Base-by-base conservation (phyloP, 2,888 invertebrate genomes). In the Podotricha telesiphe region DNA sequence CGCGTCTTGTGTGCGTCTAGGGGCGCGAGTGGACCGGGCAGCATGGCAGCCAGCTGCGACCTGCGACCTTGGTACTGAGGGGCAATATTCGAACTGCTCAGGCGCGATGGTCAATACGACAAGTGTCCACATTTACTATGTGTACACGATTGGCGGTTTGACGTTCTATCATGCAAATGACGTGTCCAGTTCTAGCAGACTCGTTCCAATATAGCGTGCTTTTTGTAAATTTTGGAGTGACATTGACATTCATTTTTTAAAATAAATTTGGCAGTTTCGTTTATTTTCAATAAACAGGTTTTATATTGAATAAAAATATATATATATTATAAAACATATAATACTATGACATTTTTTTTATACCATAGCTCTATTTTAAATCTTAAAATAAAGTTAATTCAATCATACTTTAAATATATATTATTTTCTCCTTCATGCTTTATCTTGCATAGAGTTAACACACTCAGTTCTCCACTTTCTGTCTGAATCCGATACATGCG, bases 1-100 rank as follows among this genome's bases (percentile, higher is more conserved):
- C 92, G 91, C 78, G 85, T 86, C 79, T 84, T 87, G 82, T 79
- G 83, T 75, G 86, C 82, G 79, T 90, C 88, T 73, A 88, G 86
- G 65, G 90, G 86, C 71, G 89, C 88, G 77, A 91, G 90, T 81
- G 90, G 80, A 58, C 80, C 82, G 81, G 91, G 88, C 82, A 86
- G 86, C 90, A 90, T 90, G 82, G 84, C 77, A 84, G 82, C 86
- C 84, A 85, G 86, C 87, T 81, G 85, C 88, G 85, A 80, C 79
- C 78, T 71, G 72, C 80, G 86, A 81, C 89, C 89, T 87, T 88
- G 89, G 83, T 73, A 83, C 75, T 79, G 79, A 80, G 78, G 77
- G 78, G 74, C 75, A 76, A 78, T 75, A 80, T 78, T 78, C 79
- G 80, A 76, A 75, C 77, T 66, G 77, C 77, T 75, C 78, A 75